Percentiles rank a stretch among this genome's conserved stretches.
Conservation (phyloP, 2,888 invertebrate species). For the Uropetala carovei region DNA sequence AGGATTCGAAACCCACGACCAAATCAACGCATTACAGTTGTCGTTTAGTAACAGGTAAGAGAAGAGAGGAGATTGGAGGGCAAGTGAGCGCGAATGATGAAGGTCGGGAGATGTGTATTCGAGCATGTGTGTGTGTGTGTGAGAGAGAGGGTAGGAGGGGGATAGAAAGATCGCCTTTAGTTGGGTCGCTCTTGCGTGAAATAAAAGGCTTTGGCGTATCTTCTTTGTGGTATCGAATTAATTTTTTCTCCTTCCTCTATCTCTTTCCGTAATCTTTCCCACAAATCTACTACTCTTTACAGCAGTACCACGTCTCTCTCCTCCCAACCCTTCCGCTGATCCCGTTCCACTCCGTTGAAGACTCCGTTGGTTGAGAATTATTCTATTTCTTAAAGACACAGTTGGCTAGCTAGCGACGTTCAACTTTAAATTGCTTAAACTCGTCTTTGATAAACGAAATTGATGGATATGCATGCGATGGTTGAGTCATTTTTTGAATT, state of each 20-base stretch:
- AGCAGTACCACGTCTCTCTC: neutral
- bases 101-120: neutral
- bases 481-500: no score
- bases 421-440: no score
- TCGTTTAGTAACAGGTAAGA: neutral
- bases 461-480: no score
- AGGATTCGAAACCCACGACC: neutral
- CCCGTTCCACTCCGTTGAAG: slow-evolving; percentile 1
- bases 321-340: neutral
- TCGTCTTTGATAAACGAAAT: no score
- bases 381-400: no score
- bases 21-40: neutral
- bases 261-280: slow-evolving; percentile 10
- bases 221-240: slow-evolving; percentile 19
- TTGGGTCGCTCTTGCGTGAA: neutral
- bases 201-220: slow-evolving; percentile 25
- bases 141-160: neutral
- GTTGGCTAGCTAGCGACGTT: no score
- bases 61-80: neutral
- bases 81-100: neutral
- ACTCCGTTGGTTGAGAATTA: neutral
- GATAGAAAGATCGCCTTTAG: neutral
- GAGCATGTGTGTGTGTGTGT: neutral
- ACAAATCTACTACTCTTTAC: slow-evolving; percentile 29
- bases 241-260: slow-evolving; percentile 23